Base-by-base conservation (phyloP, 2,113 vertebrate genomes). In the Oryzias woworae region DNA sequence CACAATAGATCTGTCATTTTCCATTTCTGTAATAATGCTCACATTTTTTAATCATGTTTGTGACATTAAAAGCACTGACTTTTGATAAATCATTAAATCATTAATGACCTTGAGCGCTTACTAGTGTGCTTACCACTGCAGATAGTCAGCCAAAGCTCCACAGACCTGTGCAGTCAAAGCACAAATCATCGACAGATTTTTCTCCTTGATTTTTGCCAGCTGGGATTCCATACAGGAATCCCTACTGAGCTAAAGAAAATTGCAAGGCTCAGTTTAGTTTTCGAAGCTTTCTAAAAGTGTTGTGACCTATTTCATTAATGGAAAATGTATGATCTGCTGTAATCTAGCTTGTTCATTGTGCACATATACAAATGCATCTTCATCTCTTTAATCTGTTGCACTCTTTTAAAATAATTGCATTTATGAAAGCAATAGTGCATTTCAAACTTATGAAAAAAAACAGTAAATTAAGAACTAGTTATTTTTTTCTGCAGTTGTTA, bases 1-100 rank as follows among this genome's bases (percentile, higher is more conserved):
- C 2, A 36, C 36, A 36, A 12, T 10, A 36, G 8, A 36, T 36
- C 2, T 36, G 31, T 36, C 36, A 2, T 36, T 13, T 36, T 36
- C 8, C 10, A 36, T 36, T 36, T 59, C 26, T 26, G 52, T 51
- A n/a, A 7, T 17, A 26, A 16, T 68, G 24, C 44, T 41, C 59
- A 23, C 14, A 76, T 58, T 77, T 77, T 47, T 77, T 66, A 69
- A 15, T 63, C 57, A 66, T 36, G 57, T 42, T 41, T 58, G 60
- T 67, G 62, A 15, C 66, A 45, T 15, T 28, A 47, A 73, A 73
- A 77, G 53, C 36, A 36, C 36, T 2, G 72, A 62, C 28, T 43
- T 69, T 66, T 81, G 75, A 84, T 78, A 53, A 76, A 83, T 62
- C 24, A 83, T 17, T 83, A 42, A 71, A 81, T 88, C 69, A 57